These are phyloP conservation scores for Ceratosolen solmsi DNA, from an alignment of 1,140 invertebrate species.

Conservation along the genomic window DNA sequence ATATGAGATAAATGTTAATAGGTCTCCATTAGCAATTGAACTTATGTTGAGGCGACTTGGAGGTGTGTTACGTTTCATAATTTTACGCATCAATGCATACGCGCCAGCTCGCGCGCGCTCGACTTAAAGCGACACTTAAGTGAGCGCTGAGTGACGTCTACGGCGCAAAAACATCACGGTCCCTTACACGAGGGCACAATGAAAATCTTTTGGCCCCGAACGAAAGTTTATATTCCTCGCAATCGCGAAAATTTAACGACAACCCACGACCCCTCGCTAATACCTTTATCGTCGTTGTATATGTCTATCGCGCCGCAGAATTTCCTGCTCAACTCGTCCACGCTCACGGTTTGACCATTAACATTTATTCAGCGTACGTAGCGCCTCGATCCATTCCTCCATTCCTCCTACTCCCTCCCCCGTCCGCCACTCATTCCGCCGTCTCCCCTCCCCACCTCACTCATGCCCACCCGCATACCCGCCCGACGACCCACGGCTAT, in stretches of 20 bases:
- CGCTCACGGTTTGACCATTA: constrained; percentile 18
- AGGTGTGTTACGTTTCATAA: not conserved
- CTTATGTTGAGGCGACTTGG: not conserved
- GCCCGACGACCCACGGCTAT: not conserved
- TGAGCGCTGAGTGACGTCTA: too few species aligned
- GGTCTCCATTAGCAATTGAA: not conserved
- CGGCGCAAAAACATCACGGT: too few species aligned
- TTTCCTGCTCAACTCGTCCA: not conserved
- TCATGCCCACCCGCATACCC: too few species aligned
- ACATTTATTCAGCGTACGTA: constrained; percentile 35
- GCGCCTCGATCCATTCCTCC: constrained; percentile 1
- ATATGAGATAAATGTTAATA: not conserved
- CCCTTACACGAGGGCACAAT: not conserved
- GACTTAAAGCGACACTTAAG: too few species aligned
- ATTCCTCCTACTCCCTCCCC: not conserved
- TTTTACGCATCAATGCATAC: not conserved
- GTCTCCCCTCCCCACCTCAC: not conserved
- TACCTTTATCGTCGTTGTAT: not conserved
- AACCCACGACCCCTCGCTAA: not conserved
- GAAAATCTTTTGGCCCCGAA: not conserved
- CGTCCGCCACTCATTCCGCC: not conserved
- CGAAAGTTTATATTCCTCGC: not conserved
- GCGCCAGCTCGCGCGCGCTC: not conserved
- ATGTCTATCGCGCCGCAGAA: not conserved
- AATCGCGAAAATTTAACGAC: not conserved